A percentile compares a stretch with the other conserved stretches of the same genome.
Evolutionary conservation across 1,140 invertebrate species (phyloP).

Genomic region (Drosophila melanogaster): Release_6_plus_ISO1_MT NC_004354.4:11683001-11683500

Average conservation of each 20-base stretch:
- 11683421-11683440: conserved; percentile 61
- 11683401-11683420: conserved; percentile 40
- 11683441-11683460: conserved; percentile 12
- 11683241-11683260: conserved; percentile 88
- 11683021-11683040: conserved; percentile 50
- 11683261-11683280: conserved; percentile 88
- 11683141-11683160: conserved; percentile 93
- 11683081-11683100: conserved; percentile 69
- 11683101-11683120: conserved; percentile 87
- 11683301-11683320: conserved; percentile 19
- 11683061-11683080: conserved; percentile 76
- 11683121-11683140: conserved; percentile 91
- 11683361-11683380: conserved; percentile 66
- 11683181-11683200: conserved; percentile 90
- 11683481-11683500: conserved; percentile 36
- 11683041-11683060: conserved; percentile 84
- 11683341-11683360: conserved; percentile 56
- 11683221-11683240: conserved; percentile 86
- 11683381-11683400: conserved; percentile 57
- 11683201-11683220: conserved; percentile 79
- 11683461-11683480: background rate
- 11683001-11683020: background rate
- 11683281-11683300: conserved; percentile 68
- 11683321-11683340: conserved; percentile 35
- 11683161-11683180: conserved; percentile 92